Conservation (phyloP, 2,888 invertebrate species). For the Hololepta plana region DNA sequence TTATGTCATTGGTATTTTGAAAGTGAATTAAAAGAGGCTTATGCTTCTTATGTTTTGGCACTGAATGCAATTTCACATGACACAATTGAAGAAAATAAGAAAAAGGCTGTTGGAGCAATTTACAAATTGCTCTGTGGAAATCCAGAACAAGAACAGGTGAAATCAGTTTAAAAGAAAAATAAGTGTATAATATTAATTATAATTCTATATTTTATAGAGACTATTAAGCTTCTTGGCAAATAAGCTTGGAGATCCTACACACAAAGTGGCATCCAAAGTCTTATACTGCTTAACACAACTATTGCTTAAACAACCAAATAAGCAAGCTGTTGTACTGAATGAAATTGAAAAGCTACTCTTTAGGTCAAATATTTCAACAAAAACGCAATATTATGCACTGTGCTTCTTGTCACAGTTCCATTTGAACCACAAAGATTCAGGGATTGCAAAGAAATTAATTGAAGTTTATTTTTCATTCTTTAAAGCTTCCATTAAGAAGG, state of each 20-base stretch:
- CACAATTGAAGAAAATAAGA: slow-evolving; percentile 60
- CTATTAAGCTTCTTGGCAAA: slow-evolving; percentile 72
- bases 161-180: slow-evolving; percentile 1
- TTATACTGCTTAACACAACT: slow-evolving; percentile 71
- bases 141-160: slow-evolving; percentile 70
- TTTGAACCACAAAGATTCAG: slow-evolving; percentile 49
- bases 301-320: slow-evolving; percentile 70
- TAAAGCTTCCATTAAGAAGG: slow-evolving; percentile 74
- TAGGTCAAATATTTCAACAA: slow-evolving; percentile 57
- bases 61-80: slow-evolving; percentile 60
- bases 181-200: background rate
- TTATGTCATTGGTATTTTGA: slow-evolving; percentile 79
- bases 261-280: slow-evolving; percentile 75
- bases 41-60: slow-evolving; percentile 45
- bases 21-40: slow-evolving; percentile 61
- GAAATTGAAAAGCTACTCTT: slow-evolving; percentile 87
- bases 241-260: slow-evolving; percentile 86
- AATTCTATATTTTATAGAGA: slow-evolving; percentile 28
- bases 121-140: slow-evolving; percentile 57
- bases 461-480: slow-evolving; percentile 91
- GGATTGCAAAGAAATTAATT: slow-evolving; percentile 68
- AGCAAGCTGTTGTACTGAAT: slow-evolving; percentile 71
- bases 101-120: slow-evolving; percentile 60
- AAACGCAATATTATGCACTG: slow-evolving; percentile 84
- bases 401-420: slow-evolving; percentile 81